phyloP scores from a whole-genome alignment of 2,113 vertebrate genomes.

The Alethe diademata region DNA sequence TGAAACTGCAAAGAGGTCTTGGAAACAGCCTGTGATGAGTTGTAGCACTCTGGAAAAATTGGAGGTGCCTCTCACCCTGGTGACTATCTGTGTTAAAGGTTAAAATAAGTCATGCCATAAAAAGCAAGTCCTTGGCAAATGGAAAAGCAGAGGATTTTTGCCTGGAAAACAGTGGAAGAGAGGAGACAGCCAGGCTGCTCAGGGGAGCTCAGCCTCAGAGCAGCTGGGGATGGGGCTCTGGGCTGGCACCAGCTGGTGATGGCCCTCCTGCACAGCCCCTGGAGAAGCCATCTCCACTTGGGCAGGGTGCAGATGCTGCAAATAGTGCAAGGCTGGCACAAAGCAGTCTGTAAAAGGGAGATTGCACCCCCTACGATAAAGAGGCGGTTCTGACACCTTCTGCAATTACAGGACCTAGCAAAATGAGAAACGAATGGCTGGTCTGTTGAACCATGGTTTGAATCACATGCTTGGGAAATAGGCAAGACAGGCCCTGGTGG shows the following conservation, averaged over 20 bases:
- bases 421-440: neutral
- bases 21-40: neutral
- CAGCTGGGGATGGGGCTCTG: neutral
- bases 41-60: neutral
- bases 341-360: neutral
- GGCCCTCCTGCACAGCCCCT: accelerated
- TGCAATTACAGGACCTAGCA: neutral
- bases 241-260: accelerated
- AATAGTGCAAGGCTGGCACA: accelerated
- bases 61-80: neutral
- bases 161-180: neutral
- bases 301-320: neutral
- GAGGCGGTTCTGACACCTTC: accelerated
- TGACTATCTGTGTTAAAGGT: neutral
- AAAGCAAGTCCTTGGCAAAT: neutral
- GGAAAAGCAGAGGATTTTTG: neutral
- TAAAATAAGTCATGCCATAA: neutral
- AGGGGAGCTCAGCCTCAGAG: accelerated
- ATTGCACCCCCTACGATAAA: accelerated
- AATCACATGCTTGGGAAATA: neutral
- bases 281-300: accelerated
- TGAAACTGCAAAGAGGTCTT: neutral
- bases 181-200: neutral
- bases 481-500: neutral
- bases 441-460: neutral